Base-by-base conservation (phyloP, 2,888 invertebrate species). In the Thyatira batis region DNA sequence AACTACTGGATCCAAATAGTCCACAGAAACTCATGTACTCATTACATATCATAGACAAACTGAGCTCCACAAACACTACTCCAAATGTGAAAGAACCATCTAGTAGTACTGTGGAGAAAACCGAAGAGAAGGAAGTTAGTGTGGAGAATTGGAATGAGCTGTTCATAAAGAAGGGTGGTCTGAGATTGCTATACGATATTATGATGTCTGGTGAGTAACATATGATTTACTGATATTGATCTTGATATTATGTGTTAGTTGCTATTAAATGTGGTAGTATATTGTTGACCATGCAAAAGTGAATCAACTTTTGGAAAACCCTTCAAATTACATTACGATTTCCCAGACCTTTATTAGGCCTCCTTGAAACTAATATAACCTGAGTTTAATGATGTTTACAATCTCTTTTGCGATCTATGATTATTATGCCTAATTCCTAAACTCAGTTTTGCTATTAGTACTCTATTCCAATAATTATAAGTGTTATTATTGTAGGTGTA, bases 1-100 rank as follows among this genome's bases (percentile, higher is more conserved):
- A 96, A 66, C 86, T 98, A 0, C 92, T 98, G 10, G 97, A 98
- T 87, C 97, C 98, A 0, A 95, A 95, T 25, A 97, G 97, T 80
- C 96, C 98, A 0, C 98, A 98, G 85, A 98, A 98, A 80, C 94
- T 98, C 51, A 98, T 98, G 97, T 98, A 98, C 81, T 97, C 97
- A 0, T 86, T 98, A 57, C 98, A 98, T 82, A 98, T 98, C 63
- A 96, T 98, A 55, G 91, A 91, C 61, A 91, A 90, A 55, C 72
- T 89, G 53, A 90, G 91, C 66, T 87, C 86, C 52, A 85, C 67
- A 56, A 88, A 80, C 48, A 78, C 67, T 61, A 69, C 79, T 49
- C 69, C 84, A 0, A 85, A 76, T 54, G 69, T 76, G 4, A 87
- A 87, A 51, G 90, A 90, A 49, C 63, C 77, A 9, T 57, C 80